Evolutionary conservation across 2,888 invertebrate species (phyloP).

Genomic region (Parascotia fuliginaria): DNA sequence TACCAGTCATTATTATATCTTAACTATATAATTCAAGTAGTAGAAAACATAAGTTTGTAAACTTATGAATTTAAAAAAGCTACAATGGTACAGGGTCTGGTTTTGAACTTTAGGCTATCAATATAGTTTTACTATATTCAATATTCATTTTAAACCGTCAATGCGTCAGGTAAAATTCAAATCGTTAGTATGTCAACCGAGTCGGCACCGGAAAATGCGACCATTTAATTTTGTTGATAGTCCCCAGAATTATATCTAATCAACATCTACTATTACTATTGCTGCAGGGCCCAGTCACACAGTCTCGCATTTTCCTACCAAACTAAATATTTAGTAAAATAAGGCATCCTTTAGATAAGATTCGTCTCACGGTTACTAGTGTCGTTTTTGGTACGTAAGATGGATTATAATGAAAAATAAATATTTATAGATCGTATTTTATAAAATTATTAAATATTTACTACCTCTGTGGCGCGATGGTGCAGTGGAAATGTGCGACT

Average conservation of each 20-base stretch:
- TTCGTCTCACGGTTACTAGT: constrained; percentile 58
- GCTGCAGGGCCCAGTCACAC: constrained; percentile 55
- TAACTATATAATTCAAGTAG: no score
- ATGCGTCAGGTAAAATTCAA: constrained; percentile 17
- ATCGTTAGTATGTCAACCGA: constrained; percentile 18
- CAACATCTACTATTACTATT: constrained; percentile 76
- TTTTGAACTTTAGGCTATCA: no score
- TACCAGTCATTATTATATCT: no score
- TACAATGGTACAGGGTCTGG: no score
- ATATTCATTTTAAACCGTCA: constrained; percentile 8
- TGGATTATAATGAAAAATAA: neutral
- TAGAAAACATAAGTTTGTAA: no score
- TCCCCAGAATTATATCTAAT: constrained; percentile 83
- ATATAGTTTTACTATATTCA: no score
- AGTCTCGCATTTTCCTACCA: constrained; percentile 63
- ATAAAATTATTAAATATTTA: no score
- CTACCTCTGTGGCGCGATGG: no score
- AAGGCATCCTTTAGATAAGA: constrained; percentile 74
- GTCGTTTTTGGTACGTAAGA: constrained; percentile 1
- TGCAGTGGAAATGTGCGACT: no score
- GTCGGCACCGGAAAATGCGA: constrained; percentile 56
- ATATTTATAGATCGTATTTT: no score
- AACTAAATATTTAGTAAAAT: constrained; percentile 81
- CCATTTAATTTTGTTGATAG: constrained; percentile 70
- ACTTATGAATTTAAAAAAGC: no score